Base-by-base conservation (phyloP, 2,888 invertebrate species). In the Drosophila ochracea region DNA sequence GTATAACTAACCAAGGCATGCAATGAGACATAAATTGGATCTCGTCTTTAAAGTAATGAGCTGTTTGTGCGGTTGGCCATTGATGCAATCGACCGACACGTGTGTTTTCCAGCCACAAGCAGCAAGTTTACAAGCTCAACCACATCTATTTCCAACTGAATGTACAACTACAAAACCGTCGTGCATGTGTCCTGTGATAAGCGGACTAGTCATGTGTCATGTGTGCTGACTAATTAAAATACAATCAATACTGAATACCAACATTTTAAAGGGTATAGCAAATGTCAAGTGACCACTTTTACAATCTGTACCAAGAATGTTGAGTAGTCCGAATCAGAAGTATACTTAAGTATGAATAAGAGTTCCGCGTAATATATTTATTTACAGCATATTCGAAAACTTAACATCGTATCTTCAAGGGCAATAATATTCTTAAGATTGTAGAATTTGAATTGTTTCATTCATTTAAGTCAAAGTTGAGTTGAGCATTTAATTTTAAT, bases 31-130 rank as follows among this genome's bases (percentile, higher is more conserved):
- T 31, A 41, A 57, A 55, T 60, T 52, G 59, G 33, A 47, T 59
- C 49, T 55, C 37, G 58, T 59, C 66, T 57, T 57, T 35, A 41
- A 67, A 60, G 57, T 73, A 78, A 77, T 78, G 78, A 77, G 78
- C 54, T 65, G 52, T 63, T 57, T 21, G n/a, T 64, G 73, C 16
- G 78, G 73, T 53, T 54, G 31, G 21, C 62, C 62, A 58, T 30
- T 25, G 50, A 19, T 39, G 39, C 30, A 30, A 10, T 19, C n/a
- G 16, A 39, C 10, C 53, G 47, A 30, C 7, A 30, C 35, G 58
- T 52, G 64, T 59, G 63, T 64, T 66, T 74, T 71, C 39, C 71
- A 73, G 64, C 84, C 85, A 63, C 88, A 85, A 73, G 61, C 59
- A 58, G 63, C 55, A 75, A 84, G 71, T 67, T 82, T 82, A 63